phyloP scores from a whole-genome alignment of 2,113 vertebrate species.

The Scolopax mira region DNA sequence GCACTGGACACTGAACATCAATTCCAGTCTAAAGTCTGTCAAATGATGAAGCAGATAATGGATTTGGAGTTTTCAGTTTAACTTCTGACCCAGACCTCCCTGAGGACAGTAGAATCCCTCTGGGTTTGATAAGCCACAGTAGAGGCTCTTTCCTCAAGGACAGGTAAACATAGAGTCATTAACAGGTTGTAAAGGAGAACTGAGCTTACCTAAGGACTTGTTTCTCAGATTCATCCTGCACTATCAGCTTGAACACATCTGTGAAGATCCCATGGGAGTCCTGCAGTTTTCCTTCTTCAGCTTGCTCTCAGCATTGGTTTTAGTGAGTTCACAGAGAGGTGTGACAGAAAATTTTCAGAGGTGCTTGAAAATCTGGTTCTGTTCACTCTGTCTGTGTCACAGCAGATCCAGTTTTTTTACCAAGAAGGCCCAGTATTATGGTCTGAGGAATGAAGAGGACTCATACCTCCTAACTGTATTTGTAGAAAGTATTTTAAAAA shows the following conservation, averaged over 20 bases:
- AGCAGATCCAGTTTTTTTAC: not conserved
- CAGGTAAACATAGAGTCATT: not conserved
- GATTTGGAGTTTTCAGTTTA: not conserved
- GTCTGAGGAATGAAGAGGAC: not conserved
- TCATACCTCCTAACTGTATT: not conserved
- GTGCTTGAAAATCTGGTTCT: not conserved
- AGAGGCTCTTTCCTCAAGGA: conserved; percentile 20
- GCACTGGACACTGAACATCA: not conserved
- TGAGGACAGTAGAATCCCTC: not conserved
- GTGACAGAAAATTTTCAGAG: not conserved
- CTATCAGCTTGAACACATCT: not conserved
- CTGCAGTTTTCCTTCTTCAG: not conserved
- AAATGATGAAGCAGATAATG: not conserved
- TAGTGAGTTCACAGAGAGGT: not conserved
- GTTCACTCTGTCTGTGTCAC: not conserved
- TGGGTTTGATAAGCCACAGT: not conserved
- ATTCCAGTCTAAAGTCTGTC: not conserved
- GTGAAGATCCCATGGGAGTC: not conserved
- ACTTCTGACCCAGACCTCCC: conserved; percentile 9
- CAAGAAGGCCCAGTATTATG: not conserved
- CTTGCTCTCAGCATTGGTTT: not conserved
- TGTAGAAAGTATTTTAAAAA: not conserved
- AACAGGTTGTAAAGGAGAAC: not conserved
- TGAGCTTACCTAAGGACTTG: not conserved
- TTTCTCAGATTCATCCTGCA: not conserved